Evolutionary conservation across 1,140 invertebrate genomes (phyloP).

Genomic region (Drosophila oshimai): DNA sequence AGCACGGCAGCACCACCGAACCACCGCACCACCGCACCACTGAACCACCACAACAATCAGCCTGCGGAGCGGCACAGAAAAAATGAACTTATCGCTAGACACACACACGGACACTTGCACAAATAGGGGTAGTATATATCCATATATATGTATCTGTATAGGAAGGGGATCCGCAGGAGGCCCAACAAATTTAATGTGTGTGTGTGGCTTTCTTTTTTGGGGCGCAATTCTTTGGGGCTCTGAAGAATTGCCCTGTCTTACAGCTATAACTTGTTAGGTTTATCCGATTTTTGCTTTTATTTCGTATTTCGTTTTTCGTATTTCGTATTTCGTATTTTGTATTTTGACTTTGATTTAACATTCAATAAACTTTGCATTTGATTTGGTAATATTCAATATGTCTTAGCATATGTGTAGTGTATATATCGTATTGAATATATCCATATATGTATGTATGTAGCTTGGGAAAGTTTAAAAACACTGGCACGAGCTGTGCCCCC

Average conservation of each 20-base stretch:
- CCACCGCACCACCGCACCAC: neutral
- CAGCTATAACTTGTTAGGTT: constrained; percentile 12
- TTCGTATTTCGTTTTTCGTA: neutral
- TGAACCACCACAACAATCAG: constrained; percentile 23
- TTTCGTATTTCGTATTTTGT: constrained; percentile 5
- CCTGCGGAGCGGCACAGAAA: constrained; percentile 37
- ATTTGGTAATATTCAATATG: constrained; percentile 37
- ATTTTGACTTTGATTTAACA: constrained; percentile 27
- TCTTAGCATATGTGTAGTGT: constrained; percentile 43
- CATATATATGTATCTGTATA: neutral
- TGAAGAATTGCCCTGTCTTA: constrained; percentile 27
- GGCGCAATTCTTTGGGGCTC: constrained; percentile 33
- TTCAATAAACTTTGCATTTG: constrained; percentile 41
- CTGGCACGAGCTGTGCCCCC: neutral
- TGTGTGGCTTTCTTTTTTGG: neutral
- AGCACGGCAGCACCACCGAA: constrained; percentile 6
- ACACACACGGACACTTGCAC: constrained; percentile 22
- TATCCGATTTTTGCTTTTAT: neutral
- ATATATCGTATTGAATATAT: constrained; percentile 20
- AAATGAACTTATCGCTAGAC: constrained; percentile 56
- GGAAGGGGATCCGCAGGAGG: neutral
- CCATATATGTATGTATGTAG: constrained; percentile 29
- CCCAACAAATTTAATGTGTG: neutral
- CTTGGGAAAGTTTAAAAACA: constrained; percentile 26
- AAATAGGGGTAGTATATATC: neutral